These are phyloP conservation scores for Ibidorhyncha struthersii DNA, from an alignment of 2,113 vertebrate species.

Conservation along the genomic window DNA sequence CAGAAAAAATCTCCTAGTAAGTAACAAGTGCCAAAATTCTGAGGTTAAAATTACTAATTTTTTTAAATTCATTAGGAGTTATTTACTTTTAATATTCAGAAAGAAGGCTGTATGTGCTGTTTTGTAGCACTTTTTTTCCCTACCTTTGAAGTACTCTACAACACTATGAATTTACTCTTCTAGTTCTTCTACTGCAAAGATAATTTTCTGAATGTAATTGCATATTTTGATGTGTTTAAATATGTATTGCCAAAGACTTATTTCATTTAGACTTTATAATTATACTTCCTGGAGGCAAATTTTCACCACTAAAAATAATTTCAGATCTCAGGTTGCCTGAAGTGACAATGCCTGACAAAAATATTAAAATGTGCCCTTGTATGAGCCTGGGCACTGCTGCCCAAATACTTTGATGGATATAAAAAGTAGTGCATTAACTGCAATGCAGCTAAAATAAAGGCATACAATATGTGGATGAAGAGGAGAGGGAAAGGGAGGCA, in stretches of 20 bases:
- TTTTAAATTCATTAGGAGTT: background rate
- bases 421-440: background rate
- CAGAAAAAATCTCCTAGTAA: constrained; percentile 80
- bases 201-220: background rate
- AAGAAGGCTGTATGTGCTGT: background rate
- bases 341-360: background rate
- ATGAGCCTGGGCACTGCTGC: background rate
- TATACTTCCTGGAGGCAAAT: background rate
- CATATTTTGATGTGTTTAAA: background rate
- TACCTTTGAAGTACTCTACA: background rate
- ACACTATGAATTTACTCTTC: background rate
- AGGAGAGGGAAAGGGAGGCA: background rate
- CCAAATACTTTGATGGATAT: background rate
- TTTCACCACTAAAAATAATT: background rate
- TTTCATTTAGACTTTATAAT: background rate
- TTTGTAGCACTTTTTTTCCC: background rate
- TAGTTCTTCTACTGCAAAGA: background rate
- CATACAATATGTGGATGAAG: background rate
- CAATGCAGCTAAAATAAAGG: background rate
- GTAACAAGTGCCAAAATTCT: constrained; percentile 35
- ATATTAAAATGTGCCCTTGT: background rate
- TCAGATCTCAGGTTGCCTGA: background rate
- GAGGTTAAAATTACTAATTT: background rate
- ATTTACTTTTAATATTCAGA: background rate
- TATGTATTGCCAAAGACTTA: background rate